These are phyloP conservation scores for Oxyscelio sp. DNA, from an alignment of 2,888 invertebrate genomes.

Conservation along the genomic window DNA sequence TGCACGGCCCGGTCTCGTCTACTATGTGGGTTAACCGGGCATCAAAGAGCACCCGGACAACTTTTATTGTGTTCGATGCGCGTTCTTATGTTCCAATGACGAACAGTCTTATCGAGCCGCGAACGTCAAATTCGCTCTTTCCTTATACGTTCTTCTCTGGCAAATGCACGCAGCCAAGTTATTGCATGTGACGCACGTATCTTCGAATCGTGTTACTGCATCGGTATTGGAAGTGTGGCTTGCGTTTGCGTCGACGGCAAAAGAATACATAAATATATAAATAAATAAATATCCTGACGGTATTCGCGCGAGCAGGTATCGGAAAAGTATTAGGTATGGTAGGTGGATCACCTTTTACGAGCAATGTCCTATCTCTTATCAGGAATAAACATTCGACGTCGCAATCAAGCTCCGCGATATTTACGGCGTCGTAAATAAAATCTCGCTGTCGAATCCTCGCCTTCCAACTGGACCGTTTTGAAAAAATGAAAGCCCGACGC, in stretches of 20 bases:
- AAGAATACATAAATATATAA: conserved; percentile 67
- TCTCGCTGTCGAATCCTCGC: conserved; percentile 68
- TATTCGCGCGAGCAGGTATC: conserved; percentile 67
- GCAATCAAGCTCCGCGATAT: conserved; percentile 81
- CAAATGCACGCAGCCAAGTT: conserved; percentile 10
- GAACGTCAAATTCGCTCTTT: too few species aligned
- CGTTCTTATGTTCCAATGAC: too few species aligned
- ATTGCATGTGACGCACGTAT: conserved; percentile 59
- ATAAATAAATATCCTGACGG: conserved; percentile 59
- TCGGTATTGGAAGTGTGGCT: conserved; percentile 44
- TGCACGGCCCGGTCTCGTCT: too few species aligned
- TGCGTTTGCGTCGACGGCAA: conserved; percentile 47
- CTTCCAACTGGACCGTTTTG: conserved; percentile 34
- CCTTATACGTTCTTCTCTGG: too few species aligned
- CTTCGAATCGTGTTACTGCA: conserved; percentile 33
- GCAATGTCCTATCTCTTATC: conserved; percentile 82
- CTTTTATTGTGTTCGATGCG: too few species aligned
- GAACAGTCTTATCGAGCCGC: too few species aligned
- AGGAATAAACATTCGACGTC: conserved; percentile 82
- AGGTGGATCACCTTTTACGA: conserved; percentile 78
- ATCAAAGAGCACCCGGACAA: too few species aligned
- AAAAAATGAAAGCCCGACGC: conserved; percentile 21
- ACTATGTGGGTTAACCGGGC: too few species aligned
- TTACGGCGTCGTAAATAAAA: conserved; percentile 83
- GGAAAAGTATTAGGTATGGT: conserved; percentile 72